Evolutionary conservation across 2,113 vertebrate species (phyloP).

Genomic region (Natator depressus): DNA sequence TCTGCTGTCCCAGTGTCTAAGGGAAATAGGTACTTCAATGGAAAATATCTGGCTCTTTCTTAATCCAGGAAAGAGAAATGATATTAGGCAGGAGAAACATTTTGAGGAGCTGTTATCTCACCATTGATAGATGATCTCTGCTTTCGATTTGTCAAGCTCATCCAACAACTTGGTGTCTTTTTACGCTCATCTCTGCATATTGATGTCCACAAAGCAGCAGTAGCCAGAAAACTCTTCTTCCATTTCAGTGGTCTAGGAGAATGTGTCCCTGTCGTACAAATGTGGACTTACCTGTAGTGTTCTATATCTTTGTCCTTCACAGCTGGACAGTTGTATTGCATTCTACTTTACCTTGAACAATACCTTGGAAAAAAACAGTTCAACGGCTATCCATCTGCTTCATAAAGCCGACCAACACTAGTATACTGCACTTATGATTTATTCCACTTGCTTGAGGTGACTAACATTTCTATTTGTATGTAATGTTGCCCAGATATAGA

Average conservation of each 20-base stretch:
- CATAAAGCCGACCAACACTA: rapidly evolving
- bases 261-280: background rate
- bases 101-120: background rate
- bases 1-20: background rate
- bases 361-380: background rate
- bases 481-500: background rate
- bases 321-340: background rate
- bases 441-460: background rate
- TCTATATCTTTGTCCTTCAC: background rate
- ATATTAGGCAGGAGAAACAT: background rate
- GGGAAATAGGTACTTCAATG: background rate
- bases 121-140: rapidly evolving
- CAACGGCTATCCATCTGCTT: background rate
- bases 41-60: background rate
- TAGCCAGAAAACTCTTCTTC: background rate
- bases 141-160: background rate
- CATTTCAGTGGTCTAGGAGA: background rate
- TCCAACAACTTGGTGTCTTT: background rate
- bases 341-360: background rate
- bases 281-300: background rate
- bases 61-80: background rate
- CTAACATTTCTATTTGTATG: background rate
- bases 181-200: background rate
- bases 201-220: background rate
- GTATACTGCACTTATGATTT: background rate